These are phyloP conservation scores for Aythya baeri DNA, from an alignment of 2,113 vertebrate species.

Conservation along the genomic window DNA sequence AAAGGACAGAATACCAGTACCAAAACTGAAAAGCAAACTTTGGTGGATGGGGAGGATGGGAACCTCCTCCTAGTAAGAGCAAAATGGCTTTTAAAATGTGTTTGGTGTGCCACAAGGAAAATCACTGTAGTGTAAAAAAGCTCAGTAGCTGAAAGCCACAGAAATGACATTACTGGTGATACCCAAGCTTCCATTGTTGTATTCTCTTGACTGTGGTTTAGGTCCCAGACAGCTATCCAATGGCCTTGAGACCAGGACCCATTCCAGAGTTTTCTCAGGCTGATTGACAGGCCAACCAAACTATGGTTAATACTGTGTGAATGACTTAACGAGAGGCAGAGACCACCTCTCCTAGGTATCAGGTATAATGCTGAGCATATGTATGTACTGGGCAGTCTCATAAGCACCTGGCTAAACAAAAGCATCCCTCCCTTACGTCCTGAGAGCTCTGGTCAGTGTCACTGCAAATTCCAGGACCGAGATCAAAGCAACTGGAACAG, in stretches of 20 bases:
- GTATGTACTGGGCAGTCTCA: not conserved
- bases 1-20: not conserved
- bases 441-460: not conserved
- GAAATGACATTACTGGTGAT: not conserved
- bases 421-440: not conserved
- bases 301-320: not conserved
- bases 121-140: not conserved
- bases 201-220: not conserved
- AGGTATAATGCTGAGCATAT: not conserved
- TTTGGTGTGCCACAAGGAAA: not conserved
- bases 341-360: not conserved
- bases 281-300: not conserved
- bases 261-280: not conserved
- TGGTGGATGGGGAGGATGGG: not conserved
- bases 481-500: slow-evolving; percentile 16
- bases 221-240: not conserved
- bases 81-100: not conserved
- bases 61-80: not conserved
- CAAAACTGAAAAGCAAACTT: not conserved
- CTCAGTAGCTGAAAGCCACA: not conserved
- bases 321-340: not conserved
- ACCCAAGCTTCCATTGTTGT: not conserved
- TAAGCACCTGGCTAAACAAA: not conserved
- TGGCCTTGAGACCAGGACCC: not conserved
- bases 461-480: not conserved